A percentile compares a stretch with the other conserved stretches of the same genome.
These are phyloP conservation scores for Micrasema minimum DNA, from an alignment of 1,140 invertebrate genomes.

Conservation along the genomic window DNA sequence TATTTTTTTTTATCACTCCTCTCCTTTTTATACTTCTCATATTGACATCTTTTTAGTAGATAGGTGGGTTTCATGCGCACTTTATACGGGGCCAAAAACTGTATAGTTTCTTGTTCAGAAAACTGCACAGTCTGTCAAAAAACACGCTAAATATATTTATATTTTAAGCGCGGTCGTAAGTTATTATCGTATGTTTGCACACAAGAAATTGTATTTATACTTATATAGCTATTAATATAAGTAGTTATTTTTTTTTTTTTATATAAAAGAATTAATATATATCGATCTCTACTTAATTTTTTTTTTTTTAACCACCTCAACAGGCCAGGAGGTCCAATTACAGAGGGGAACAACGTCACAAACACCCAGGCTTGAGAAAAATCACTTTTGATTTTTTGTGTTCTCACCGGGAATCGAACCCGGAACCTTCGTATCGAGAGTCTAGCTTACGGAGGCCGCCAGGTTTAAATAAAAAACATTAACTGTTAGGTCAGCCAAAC, in stretches of 20 bases:
- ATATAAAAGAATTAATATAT: neutral
- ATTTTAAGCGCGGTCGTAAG: neutral
- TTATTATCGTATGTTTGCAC: neutral
- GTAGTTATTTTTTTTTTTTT: neutral
- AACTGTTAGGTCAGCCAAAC: no score
- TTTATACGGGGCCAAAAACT: no score
- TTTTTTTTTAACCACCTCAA: no score
- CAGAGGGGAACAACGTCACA: no score
- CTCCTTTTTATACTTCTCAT: neutral
- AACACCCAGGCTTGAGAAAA: no score
- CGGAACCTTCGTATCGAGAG: neutral
- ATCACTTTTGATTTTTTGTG: no score
- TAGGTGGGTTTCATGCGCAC: no score
- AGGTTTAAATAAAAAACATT: neutral
- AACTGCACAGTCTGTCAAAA: no score
- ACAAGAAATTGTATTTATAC: no score
- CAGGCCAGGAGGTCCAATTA: no score
- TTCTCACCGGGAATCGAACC: no score
- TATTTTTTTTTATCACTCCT: neutral
- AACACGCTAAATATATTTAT: neutral
- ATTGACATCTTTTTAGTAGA: constrained; percentile 6
- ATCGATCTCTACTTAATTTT: neutral
- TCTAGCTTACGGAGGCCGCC: neutral
- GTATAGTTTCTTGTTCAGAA: no score
- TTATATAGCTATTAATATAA: neutral